These are phyloP conservation scores for Hymenochirus boettgeri DNA, from an alignment of 2,113 vertebrate genomes.

Conservation along the genomic window DNA sequence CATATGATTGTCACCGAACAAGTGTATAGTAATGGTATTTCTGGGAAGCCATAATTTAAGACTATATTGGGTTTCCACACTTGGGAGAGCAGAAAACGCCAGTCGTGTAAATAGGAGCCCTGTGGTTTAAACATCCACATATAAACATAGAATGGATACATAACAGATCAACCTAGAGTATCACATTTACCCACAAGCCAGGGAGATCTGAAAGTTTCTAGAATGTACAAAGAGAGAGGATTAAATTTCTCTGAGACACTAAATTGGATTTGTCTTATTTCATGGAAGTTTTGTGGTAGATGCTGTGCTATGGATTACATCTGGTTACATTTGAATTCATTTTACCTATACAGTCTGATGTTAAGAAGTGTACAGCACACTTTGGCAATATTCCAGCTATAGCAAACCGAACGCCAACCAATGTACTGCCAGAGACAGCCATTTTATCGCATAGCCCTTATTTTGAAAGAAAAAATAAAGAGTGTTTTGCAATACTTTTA, in stretches of 20 bases:
- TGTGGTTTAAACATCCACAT: constrained; percentile 43
- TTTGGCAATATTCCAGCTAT: constrained; percentile 23
- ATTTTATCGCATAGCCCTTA: not conserved
- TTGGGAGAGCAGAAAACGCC: constrained; percentile 52
- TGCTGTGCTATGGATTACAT: constrained; percentile 56
- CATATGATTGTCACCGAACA: constrained; percentile 21
- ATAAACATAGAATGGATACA: constrained; percentile 38
- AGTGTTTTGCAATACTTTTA: too few relatives aligned
- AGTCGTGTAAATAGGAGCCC: constrained; percentile 49
- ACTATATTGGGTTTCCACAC: constrained; percentile 44
- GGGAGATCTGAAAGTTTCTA: constrained; percentile 45
- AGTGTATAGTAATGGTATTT: constrained; percentile 43
- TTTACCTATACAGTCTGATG: constrained; percentile 29
- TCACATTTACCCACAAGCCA: constrained; percentile 46
- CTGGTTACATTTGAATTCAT: constrained; percentile 48
- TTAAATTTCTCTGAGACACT: constrained; percentile 48
- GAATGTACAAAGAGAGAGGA: constrained; percentile 46
- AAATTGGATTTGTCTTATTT: constrained; percentile 54
- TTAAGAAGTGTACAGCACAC: constrained; percentile 18
- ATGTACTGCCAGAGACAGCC: constrained; percentile 6
- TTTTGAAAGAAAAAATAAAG: not conserved
- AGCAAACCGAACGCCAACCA: constrained; percentile 7
- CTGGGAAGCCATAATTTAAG: constrained; percentile 47
- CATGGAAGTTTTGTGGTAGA: constrained; percentile 54
- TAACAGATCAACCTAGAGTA: constrained; percentile 48